These are phyloP conservation scores for Hystrix cristata DNA, from an alignment of 2,113 vertebrate species.

Conservation along the genomic window DNA sequence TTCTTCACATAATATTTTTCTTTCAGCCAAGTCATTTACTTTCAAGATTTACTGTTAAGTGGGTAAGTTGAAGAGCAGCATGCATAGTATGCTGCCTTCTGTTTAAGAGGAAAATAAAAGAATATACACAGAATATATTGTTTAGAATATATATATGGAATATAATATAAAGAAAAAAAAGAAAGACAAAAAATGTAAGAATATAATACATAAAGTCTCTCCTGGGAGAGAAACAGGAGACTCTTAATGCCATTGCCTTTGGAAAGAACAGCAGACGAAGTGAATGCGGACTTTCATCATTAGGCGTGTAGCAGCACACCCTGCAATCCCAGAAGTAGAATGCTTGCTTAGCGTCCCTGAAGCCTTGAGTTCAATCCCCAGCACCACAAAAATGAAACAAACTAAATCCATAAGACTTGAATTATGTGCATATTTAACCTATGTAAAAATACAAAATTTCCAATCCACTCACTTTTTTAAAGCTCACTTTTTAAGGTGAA, in stretches of 20 bases:
- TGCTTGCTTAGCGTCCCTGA: not conserved
- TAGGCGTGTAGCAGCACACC: not conserved
- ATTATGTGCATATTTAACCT: not conserved
- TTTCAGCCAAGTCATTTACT: not conserved
- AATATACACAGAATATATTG: not conserved
- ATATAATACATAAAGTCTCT: not conserved
- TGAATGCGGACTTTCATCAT: not conserved
- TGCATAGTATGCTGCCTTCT: not conserved
- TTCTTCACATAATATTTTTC: not conserved
- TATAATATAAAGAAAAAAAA: not conserved
- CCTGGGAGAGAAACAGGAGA: not conserved
- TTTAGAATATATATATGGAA: not conserved
- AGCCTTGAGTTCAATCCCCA: not conserved
- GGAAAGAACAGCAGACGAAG: not conserved
- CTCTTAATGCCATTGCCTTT: not conserved
- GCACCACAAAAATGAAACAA: not conserved
- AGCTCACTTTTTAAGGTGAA: not conserved
- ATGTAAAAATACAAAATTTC: not conserved
- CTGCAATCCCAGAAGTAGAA: not conserved
- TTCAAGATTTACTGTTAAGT: not conserved
- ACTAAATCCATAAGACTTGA: not conserved
- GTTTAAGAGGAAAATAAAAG: not conserved
- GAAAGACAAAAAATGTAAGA: not conserved
- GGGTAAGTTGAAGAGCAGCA: not conserved
- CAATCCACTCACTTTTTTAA: not conserved